These are phyloP conservation scores for Cylloceria caligata DNA, from an alignment of 2,888 invertebrate species.

Conservation along the genomic window DNA sequence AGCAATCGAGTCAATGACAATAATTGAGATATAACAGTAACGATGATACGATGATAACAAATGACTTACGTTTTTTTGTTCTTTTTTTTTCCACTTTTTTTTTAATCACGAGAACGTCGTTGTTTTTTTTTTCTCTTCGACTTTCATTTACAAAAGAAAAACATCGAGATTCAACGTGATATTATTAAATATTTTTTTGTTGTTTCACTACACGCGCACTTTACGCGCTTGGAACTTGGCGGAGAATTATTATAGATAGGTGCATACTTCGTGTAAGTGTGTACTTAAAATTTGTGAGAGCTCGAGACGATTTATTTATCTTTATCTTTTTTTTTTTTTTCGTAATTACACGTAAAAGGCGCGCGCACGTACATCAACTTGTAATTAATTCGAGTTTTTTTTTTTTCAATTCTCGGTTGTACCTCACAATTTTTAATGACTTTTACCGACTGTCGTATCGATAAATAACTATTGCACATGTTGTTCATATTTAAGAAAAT, in stretches of 20 bases:
- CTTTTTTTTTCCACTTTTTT: conserved; percentile 15
- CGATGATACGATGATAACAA: conserved; percentile 62
- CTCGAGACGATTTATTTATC: not conserved
- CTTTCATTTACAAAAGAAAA: not conserved
- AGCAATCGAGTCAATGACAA: conserved; percentile 59
- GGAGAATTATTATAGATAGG: conserved; percentile 34
- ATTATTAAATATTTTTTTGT: conserved; percentile 25
- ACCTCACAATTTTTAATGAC: conserved; percentile 8
- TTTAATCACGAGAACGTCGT: conserved; percentile 7
- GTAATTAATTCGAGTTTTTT: conserved; percentile 1
- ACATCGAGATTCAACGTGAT: conserved; percentile 28
- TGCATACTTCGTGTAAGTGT: conserved; percentile 25
- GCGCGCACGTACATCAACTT: conserved; percentile 14
- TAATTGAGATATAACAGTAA: conserved; percentile 60
- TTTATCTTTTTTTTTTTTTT: conserved; percentile 1
- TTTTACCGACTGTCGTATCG: conserved; percentile 20
- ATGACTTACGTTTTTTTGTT: conserved; percentile 41
- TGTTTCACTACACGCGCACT: conserved; percentile 11
- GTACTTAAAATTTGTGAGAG: conserved; percentile 23
- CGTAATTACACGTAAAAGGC: not conserved
- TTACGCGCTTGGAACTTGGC: conserved; percentile 47
- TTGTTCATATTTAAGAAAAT: conserved; percentile 21
- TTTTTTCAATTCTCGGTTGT: conserved; percentile 9
- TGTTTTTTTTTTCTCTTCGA: conserved; percentile 8
- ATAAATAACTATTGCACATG: conserved; percentile 36